Evolutionary conservation across 2,113 vertebrate genomes (phyloP).

Genomic region (Oxygymnocypris stewartii): DNA sequence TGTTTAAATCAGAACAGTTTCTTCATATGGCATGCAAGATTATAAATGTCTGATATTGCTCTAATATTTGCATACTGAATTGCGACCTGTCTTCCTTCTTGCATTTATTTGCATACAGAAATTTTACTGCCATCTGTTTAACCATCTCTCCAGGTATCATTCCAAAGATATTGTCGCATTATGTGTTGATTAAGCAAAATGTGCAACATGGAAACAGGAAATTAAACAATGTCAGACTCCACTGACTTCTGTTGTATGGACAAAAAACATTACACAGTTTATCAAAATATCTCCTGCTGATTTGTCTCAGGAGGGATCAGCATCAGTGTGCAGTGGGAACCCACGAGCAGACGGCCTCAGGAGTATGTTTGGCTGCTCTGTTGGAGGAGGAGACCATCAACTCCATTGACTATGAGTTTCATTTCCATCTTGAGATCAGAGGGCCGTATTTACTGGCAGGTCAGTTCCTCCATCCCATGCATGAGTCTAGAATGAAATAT

Average conservation of each 20-base stretch:
- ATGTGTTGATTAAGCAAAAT: not conserved
- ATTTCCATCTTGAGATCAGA: constrained; percentile 91
- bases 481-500: not conserved
- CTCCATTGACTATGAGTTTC: constrained; percentile 91
- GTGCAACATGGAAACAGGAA: no score
- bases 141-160: not conserved
- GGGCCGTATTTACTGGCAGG: constrained; percentile 91
- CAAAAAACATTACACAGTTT: not conserved
- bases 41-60: not conserved
- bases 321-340: constrained; percentile 60
- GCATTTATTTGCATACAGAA: not conserved
- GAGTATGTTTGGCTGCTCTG: constrained; percentile 78
- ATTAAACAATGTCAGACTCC: not conserved
- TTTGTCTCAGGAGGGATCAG: constrained; percentile 70
- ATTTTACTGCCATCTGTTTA: not conserved
- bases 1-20: not conserved
- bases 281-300: no score
- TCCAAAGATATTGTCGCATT: not conserved
- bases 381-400: constrained; percentile 85
- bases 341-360: constrained; percentile 65
- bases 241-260: not conserved
- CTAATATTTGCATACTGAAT: not conserved
- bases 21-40: not conserved
- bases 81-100: not conserved
- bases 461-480: constrained; percentile 58